These are phyloP conservation scores for Choristoneura fumiferana DNA, from an alignment of 1,140 invertebrate species.

Conservation along the genomic window DNA sequence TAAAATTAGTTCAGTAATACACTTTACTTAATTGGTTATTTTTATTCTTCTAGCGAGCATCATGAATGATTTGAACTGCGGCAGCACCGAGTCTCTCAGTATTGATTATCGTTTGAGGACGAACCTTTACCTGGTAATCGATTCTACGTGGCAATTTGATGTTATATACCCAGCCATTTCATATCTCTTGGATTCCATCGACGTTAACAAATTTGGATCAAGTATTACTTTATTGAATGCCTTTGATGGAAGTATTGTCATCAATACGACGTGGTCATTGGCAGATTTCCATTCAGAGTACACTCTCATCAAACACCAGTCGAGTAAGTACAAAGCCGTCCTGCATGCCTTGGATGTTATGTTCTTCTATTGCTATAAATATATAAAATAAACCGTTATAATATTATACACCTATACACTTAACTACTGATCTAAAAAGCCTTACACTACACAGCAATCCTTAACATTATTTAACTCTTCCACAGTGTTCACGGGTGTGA, in stretches of 20 bases:
- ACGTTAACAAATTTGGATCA: conserved; percentile 83
- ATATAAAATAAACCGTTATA: no score
- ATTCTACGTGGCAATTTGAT: conserved; percentile 81
- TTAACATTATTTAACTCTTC: no score
- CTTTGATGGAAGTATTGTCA: conserved; percentile 79
- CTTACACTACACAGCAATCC: no score
- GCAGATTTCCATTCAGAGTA: conserved; percentile 63
- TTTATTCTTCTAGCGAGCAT: conserved; percentile 73
- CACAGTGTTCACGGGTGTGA: conserved; percentile 55
- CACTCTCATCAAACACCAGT: conserved; percentile 47
- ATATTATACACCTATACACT: no score
- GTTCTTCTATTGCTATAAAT: no score
- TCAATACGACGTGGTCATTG: conserved; percentile 76
- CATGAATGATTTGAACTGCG: conserved; percentile 80
- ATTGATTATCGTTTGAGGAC: conserved; percentile 73
- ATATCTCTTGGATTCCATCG: conserved; percentile 81
- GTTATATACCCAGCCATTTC: conserved; percentile 81
- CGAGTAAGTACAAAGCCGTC: conserved; percentile 47
- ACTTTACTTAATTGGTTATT: no score
- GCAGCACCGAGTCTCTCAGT: conserved; percentile 53
- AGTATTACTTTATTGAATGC: conserved; percentile 84
- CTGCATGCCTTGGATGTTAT: no score
- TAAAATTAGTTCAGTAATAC: no score
- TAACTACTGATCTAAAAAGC: no score
- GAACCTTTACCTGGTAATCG: conserved; percentile 83